These are phyloP conservation scores for Eurypyga helias DNA, from an alignment of 2,113 vertebrate genomes.

Conservation along the genomic window DNA sequence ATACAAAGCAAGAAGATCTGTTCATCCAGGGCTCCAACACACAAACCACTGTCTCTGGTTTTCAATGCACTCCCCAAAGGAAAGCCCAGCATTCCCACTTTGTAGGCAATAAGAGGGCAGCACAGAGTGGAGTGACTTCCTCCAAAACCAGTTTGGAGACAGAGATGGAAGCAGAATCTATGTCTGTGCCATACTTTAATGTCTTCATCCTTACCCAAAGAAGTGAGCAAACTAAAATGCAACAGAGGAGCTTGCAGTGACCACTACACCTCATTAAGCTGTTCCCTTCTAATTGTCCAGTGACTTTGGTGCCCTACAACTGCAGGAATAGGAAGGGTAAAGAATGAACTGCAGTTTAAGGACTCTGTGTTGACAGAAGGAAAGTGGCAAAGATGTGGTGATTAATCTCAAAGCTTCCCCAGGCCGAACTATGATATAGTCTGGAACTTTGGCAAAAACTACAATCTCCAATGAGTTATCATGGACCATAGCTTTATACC, in stretches of 20 bases:
- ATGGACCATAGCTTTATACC: not conserved
- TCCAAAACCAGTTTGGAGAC: not conserved
- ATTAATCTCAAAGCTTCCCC: not conserved
- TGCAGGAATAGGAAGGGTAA: not conserved
- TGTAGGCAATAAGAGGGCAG: not conserved
- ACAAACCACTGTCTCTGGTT: not conserved
- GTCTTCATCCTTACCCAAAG: not conserved
- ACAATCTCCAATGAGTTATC: not conserved
- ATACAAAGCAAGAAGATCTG: not conserved
- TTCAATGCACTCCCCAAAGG: not conserved
- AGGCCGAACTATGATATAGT: not conserved
- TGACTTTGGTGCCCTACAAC: not conserved
- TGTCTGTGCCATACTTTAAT: accelerated
- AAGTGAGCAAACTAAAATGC: not conserved
- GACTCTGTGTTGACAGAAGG: not conserved
- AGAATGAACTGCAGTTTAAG: not conserved
- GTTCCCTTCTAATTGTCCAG: not conserved
- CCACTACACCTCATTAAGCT: not conserved
- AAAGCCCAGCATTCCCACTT: not conserved
- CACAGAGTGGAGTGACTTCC: not conserved
- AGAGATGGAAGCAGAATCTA: not conserved
- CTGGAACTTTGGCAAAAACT: not conserved
- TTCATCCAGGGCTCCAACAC: not conserved
- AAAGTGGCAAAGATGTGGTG: not conserved
- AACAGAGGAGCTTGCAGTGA: not conserved